These are phyloP conservation scores for Venustaconcha ellipsiformis DNA, from an alignment of 1,140 invertebrate genomes.

Conservation along the genomic window DNA sequence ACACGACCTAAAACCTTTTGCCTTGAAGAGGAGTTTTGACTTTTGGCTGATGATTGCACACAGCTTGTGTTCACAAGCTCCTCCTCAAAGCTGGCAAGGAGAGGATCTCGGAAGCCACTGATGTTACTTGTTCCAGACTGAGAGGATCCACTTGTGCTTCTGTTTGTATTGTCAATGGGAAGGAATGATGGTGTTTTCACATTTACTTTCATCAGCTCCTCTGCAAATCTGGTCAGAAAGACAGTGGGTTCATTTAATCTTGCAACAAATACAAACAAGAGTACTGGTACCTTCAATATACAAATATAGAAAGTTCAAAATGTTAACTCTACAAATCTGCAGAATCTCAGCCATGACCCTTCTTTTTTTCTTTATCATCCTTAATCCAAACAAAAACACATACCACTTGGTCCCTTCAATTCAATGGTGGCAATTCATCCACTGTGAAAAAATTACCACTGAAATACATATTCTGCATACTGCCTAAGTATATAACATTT, in stretches of 20 bases:
- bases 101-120: slow-evolving; percentile 24
- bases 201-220: slow-evolving; percentile 32
- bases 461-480: too few species aligned
- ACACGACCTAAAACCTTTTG: slow-evolving; percentile 4
- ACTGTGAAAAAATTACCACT: too few species aligned
- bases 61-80: slow-evolving; percentile 6
- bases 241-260: neutral
- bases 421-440: too few species aligned
- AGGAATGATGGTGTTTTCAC: slow-evolving; percentile 19
- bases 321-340: too few species aligned
- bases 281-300: too few species aligned
- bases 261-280: too few species aligned
- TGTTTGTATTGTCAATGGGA: neutral
- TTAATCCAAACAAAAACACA: too few species aligned
- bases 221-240: slow-evolving; percentile 22
- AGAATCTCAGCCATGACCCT: too few species aligned
- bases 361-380: too few species aligned
- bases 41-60: slow-evolving; percentile 6
- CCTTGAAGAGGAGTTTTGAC: slow-evolving; percentile 24
- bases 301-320: too few species aligned
- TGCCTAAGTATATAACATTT: too few species aligned
- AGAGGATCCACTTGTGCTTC: slow-evolving; percentile 22
- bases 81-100: slow-evolving; percentile 32
- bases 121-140: slow-evolving; percentile 27
- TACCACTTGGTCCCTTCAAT: too few species aligned